A percentile compares a stretch with the other conserved stretches of the same genome.
These are phyloP conservation scores for Clarias macrocephalus DNA, from an alignment of 2,113 vertebrate genomes.

Conservation along the genomic window DNA sequence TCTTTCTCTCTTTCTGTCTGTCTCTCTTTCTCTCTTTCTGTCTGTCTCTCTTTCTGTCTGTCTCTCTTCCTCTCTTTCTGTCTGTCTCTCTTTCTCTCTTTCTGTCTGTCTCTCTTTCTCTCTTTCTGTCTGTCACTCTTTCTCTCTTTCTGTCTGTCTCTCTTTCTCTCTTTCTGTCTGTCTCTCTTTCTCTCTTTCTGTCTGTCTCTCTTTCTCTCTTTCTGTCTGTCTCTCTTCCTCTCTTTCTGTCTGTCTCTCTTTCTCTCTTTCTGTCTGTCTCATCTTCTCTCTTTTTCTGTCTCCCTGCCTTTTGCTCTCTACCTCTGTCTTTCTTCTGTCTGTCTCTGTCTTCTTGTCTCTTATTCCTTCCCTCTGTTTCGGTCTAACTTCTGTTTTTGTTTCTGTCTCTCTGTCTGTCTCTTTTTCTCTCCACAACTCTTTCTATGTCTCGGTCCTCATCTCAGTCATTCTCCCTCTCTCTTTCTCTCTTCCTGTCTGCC, in stretches of 20 bases:
- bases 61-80: too few species aligned
- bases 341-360: background rate
- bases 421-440: background rate
- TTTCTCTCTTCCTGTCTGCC: background rate
- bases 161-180: background rate
- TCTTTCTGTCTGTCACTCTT: background rate
- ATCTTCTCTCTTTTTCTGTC: background rate
- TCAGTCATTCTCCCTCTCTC: background rate
- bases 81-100: background rate
- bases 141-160: too few species aligned
- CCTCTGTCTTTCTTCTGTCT: background rate
- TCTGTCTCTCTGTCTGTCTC: background rate
- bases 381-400: too few species aligned
- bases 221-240: too few species aligned
- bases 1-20: background rate
- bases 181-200: conserved; percentile 55
- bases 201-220: too few species aligned
- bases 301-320: background rate
- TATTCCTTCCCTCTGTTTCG: background rate
- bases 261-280: too few species aligned
- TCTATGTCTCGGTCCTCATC: background rate
- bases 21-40: background rate
- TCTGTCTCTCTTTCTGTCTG: too few species aligned
- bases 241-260: background rate
- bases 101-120: background rate